phyloP scores from a whole-genome alignment of 2,888 invertebrate species.

The Hirtodrosophila cameraria region DNA sequence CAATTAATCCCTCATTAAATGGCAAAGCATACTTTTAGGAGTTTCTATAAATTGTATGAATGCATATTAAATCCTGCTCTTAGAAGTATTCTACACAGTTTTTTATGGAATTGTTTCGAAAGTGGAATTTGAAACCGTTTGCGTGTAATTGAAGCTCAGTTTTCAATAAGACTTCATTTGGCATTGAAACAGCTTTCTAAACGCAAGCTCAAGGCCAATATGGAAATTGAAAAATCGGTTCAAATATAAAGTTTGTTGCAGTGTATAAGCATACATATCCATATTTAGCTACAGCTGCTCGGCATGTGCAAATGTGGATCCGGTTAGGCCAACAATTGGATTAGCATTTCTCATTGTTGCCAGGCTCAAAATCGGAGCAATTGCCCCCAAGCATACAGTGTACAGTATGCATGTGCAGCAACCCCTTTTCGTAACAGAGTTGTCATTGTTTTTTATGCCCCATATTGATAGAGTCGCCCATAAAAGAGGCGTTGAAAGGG shows the following conservation, averaged over 20 bases:
- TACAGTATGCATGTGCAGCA: slow-evolving; percentile 1
- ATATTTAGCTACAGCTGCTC: slow-evolving; percentile 45
- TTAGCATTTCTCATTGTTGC: slow-evolving; percentile 63
- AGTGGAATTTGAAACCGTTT: too few relatives aligned
- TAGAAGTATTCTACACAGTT: too few relatives aligned
- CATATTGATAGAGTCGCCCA: slow-evolving; percentile 53
- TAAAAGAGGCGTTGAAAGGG: neutral
- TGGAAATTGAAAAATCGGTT: too few relatives aligned
- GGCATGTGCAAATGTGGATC: slow-evolving; percentile 36
- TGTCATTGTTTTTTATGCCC: slow-evolving; percentile 74
- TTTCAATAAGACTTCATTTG: too few relatives aligned
- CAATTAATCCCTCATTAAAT: too few relatives aligned
- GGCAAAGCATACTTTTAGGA: too few relatives aligned
- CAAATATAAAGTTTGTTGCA: slow-evolving; percentile 11
- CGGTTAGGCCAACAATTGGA: slow-evolving; percentile 63
- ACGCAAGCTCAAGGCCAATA: too few relatives aligned
- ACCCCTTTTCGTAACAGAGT: slow-evolving; percentile 46
- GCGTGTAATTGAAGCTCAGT: too few relatives aligned
- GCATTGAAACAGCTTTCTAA: too few relatives aligned
- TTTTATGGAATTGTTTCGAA: too few relatives aligned
- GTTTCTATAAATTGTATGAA: too few relatives aligned
- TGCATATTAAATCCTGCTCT: too few relatives aligned
- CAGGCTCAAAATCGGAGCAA: neutral
- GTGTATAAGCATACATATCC: slow-evolving; percentile 39
- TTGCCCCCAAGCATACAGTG: neutral